Conservation (phyloP, 2,888 invertebrate species). For the Opisthograptis luteolata region DNA sequence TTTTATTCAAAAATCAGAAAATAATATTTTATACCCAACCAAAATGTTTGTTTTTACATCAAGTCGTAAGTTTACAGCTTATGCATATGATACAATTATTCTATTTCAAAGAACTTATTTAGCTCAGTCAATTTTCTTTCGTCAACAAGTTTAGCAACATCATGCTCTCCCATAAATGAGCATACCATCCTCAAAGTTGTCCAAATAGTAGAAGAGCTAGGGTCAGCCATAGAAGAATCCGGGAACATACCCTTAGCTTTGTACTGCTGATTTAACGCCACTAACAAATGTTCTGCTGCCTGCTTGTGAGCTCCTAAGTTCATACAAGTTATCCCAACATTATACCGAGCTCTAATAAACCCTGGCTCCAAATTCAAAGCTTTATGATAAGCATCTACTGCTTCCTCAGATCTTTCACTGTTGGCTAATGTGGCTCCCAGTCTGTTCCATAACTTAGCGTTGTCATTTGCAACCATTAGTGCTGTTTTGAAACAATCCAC, state of each 20-base stretch:
- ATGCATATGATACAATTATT: slow-evolving; percentile 28
- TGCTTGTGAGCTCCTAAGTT: slow-evolving; percentile 97
- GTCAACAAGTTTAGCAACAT: slow-evolving; percentile 85
- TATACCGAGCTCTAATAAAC: slow-evolving; percentile 98
- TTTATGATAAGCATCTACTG: slow-evolving; percentile 97
- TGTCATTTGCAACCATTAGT: slow-evolving; percentile 90
- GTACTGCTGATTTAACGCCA: slow-evolving; percentile 96
- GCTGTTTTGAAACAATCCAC: slow-evolving; percentile 98
- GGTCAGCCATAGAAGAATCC: slow-evolving; percentile 70
- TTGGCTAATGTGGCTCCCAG: slow-evolving; percentile 99
- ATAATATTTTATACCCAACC: not conserved
- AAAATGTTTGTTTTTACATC: not conserved
- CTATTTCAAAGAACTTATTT: slow-evolving; percentile 81
- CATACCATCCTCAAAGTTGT: slow-evolving; percentile 94
- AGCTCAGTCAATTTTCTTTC: slow-evolving; percentile 85
- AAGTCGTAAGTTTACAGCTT: not conserved
- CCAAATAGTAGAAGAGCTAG: slow-evolving; percentile 96
- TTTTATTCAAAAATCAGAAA: not conserved
- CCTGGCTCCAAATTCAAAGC: slow-evolving; percentile 97
- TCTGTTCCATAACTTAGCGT: slow-evolving; percentile 98
- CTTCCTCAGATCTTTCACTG: slow-evolving; percentile 96
- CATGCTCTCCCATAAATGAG: slow-evolving; percentile 90
- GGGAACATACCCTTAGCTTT: slow-evolving; percentile 74
- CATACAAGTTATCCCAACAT: slow-evolving; percentile 98
- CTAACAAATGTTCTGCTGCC: slow-evolving; percentile 97